Percentiles rank a stretch among this genome's conserved stretches.
These are phyloP conservation scores for Cnemophilus loriae DNA, from an alignment of 2,113 vertebrate species.

Conservation along the genomic window DNA sequence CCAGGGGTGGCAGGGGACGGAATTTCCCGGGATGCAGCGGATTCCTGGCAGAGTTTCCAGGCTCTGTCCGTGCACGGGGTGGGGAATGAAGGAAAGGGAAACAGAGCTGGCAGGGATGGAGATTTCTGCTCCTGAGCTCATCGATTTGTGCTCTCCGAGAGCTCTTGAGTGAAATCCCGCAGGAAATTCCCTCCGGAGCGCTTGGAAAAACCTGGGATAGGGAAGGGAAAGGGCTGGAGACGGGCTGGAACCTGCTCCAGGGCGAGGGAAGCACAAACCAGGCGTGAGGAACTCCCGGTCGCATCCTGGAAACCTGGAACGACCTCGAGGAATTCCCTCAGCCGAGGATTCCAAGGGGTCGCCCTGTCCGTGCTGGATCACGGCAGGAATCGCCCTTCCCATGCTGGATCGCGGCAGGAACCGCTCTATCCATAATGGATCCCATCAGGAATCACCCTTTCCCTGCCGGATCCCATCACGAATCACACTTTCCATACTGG, in stretches of 20 bases:
- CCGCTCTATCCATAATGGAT: not conserved
- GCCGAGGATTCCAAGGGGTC: not conserved
- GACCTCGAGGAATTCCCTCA: not conserved
- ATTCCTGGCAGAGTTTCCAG: not conserved
- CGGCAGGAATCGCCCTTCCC: not conserved
- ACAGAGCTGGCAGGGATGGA: not conserved
- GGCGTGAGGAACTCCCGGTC: not conserved
- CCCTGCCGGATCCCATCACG: no score
- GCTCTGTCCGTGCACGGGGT: not conserved
- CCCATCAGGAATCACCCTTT: not conserved
- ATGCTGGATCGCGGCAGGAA: not conserved
- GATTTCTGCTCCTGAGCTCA: not conserved
- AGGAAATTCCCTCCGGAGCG: not conserved
- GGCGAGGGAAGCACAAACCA: not conserved
- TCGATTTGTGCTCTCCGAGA: not conserved
- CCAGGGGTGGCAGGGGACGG: not conserved
- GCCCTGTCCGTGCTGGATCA: not conserved
- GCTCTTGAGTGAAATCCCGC: not conserved
- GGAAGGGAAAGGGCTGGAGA: not conserved
- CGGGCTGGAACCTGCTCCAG: not conserved
- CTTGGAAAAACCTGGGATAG: not conserved
- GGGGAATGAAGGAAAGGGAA: not conserved
- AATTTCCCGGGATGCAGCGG: not conserved
- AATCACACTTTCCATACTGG: no score
- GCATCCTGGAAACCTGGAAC: not conserved